A percentile compares a stretch with the other conserved stretches of the same genome.
phyloP scores from a whole-genome alignment of 1,140 invertebrate species.

The Lithobius niger region DNA sequence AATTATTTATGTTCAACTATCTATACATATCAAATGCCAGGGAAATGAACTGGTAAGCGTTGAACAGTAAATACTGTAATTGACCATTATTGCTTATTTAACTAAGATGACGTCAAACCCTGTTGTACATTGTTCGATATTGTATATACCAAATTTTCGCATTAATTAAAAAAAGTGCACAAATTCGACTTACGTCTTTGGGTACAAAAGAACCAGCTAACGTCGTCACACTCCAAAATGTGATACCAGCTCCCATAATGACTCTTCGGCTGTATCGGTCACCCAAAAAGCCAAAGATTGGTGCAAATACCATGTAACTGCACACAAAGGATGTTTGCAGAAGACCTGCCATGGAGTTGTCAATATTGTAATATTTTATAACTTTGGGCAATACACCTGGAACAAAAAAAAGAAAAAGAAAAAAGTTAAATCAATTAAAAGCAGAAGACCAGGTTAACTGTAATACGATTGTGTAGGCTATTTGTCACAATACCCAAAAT shows the following conservation, averaged over 20 bases:
- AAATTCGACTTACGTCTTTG: constrained; percentile 42
- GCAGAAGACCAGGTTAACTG: not conserved
- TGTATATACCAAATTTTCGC: not conserved
- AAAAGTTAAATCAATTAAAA: no score
- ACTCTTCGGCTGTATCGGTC: constrained; percentile 80
- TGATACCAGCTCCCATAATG: constrained; percentile 84
- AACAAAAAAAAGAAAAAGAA: constrained; percentile 30
- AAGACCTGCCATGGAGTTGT: constrained; percentile 62
- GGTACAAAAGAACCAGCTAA: constrained; percentile 77
- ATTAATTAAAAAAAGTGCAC: constrained; percentile 8
- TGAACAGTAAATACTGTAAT: no score
- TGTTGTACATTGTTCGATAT: no score
- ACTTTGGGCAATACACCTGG: constrained; percentile 70
- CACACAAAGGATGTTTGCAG: constrained; percentile 92
- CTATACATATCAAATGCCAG: no score
- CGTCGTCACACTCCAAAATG: constrained; percentile 86
- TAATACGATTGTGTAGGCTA: not conserved
- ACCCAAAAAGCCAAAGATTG: constrained; percentile 92
- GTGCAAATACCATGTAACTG: constrained; percentile 95
- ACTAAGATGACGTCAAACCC: no score
- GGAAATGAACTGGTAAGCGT: no score
- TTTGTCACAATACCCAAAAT: constrained; percentile 8
- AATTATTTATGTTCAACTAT: no score
- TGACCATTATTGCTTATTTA: no score
- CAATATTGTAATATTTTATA: constrained; percentile 55